Percentiles rank a stretch among this genome's conserved stretches.
Conservation (phyloP, 2,797 vertebrate genomes). For the Trachurus trachurus region DNA sequence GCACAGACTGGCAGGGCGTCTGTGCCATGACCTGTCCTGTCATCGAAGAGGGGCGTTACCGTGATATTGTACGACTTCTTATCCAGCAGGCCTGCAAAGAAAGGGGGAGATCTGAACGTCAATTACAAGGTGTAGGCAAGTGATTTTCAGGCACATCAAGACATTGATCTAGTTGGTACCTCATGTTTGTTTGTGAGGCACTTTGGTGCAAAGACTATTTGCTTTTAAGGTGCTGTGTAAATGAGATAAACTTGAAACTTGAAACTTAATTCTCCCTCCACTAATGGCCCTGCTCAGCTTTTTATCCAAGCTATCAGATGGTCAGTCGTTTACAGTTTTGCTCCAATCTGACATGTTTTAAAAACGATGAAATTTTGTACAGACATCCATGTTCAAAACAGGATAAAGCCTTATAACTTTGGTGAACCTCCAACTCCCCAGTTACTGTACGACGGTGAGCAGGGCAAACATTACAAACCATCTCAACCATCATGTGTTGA, state of each 20-base stretch:
- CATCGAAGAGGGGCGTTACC: slow-evolving; percentile 75
- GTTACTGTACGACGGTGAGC: neutral
- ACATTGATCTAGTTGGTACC: neutral
- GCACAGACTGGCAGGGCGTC: slow-evolving; percentile 67
- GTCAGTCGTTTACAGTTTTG: too few relatives aligned
- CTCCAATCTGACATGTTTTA: neutral
- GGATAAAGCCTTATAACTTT: neutral
- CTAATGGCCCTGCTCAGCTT: neutral
- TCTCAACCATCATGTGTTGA: neutral
- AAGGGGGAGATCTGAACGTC: slow-evolving; percentile 6
- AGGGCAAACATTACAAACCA: neutral
- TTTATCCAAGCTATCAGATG: neutral
- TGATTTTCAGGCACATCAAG: slow-evolving; percentile 1
- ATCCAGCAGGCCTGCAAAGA: slow-evolving; percentile 60
- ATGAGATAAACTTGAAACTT: too few relatives aligned
- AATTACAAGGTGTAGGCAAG: neutral
- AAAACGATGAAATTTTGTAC: neutral
- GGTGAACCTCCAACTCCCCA: neutral
- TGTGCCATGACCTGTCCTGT: slow-evolving; percentile 64
- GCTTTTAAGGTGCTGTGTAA: too few relatives aligned
- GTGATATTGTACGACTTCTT: slow-evolving; percentile 74
- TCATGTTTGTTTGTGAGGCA: too few relatives aligned
- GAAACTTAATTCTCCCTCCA: neutral
- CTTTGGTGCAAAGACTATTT: too few relatives aligned
- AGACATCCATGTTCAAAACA: neutral